Base-by-base conservation (phyloP, 2,113 vertebrate genomes). In the Misgurnus anguillicaudatus region DNA sequence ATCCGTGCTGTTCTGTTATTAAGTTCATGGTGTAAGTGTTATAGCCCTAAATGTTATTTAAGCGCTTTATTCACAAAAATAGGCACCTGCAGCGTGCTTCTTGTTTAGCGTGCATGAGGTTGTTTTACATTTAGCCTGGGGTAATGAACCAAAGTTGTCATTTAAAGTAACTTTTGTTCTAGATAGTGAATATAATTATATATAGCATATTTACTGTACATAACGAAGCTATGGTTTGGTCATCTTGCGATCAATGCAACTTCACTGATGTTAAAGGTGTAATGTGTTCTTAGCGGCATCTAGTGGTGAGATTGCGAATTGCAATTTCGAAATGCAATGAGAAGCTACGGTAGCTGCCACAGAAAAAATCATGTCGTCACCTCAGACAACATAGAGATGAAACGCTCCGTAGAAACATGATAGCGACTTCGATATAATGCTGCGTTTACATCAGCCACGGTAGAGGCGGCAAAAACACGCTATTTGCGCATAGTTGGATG, bases 101-200 rank as follows among this genome's bases (percentile, higher is more conserved):
- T 90, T 87, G 85, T 86, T 86, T 86, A 60, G 87, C 83, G 86
- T 86, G 86, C 90, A 90, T 86, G 89, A 90, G 85, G 86, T 88
- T 87, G 90, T 85, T 87, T 75, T 55, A 67, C 75, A 74, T 83
- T n/a, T 79, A 75, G 82, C 87, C 84, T 89, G 88, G 77, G 85
- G 82, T 90, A 87, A 88, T 86, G 87, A 87, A 92, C 89, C 91
- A 92, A 93, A 92, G 91, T 86, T 71, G 47, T 89, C 86, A 63
- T 84, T 83, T 88, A 85, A 85, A 83, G 85, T 91, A 84, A 82
- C 83, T 71, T 84, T 86, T 84, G 83, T 85, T 86, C 80, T 82
- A 75, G 85, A 83, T 88, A 82, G 85, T 75, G 60, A 24, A 87
- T 66, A 82, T 87, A 87, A 87, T 88, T 91, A 88, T 80, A 77